Conservation (phyloP, 1,140 invertebrate species). For the Adelges cooleyi region DNA sequence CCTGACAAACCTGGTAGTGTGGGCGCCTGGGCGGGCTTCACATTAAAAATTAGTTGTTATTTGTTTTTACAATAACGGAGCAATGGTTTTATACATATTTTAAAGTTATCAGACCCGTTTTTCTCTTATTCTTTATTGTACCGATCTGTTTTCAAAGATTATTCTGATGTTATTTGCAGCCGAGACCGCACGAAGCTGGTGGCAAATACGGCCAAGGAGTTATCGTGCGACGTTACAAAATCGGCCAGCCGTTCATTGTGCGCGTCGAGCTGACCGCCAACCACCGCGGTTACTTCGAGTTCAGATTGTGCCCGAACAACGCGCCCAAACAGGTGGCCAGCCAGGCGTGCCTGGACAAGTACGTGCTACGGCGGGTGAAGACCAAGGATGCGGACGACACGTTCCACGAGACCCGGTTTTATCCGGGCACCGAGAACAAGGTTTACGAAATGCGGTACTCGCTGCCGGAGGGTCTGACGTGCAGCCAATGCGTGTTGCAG, state of each 20-base stretch:
- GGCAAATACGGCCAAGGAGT: slow-evolving; percentile 69
- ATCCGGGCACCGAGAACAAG: slow-evolving; percentile 61
- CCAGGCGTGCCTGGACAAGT: slow-evolving; percentile 63
- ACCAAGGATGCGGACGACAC: slow-evolving; percentile 35
- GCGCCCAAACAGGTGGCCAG: slow-evolving; percentile 39
- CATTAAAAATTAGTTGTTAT: no score
- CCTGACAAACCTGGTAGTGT: no score
- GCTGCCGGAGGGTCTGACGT: slow-evolving; percentile 54
- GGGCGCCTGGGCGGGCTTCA: no score
- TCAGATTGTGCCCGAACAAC: slow-evolving; percentile 62
- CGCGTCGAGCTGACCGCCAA: slow-evolving; percentile 65
- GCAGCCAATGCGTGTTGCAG: slow-evolving; percentile 65
- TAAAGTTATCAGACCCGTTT: no score
- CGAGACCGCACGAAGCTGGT: slow-evolving; percentile 68
- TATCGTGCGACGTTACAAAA: slow-evolving; percentile 62
- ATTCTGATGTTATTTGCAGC: slow-evolving; percentile 44
- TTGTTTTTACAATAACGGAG: no score
- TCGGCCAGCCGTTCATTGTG: slow-evolving; percentile 54
- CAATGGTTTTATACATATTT: no score
- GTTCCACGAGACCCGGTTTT: slow-evolving; percentile 40
- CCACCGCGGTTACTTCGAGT: slow-evolving; percentile 79
- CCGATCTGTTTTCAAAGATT: no score
- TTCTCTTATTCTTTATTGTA: neutral
- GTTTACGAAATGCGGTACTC: slow-evolving; percentile 63
- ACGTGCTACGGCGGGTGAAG: slow-evolving; percentile 50